phyloP scores from a whole-genome alignment of 2,113 vertebrate species.

The Deroptyus accipitrinus region DNA sequence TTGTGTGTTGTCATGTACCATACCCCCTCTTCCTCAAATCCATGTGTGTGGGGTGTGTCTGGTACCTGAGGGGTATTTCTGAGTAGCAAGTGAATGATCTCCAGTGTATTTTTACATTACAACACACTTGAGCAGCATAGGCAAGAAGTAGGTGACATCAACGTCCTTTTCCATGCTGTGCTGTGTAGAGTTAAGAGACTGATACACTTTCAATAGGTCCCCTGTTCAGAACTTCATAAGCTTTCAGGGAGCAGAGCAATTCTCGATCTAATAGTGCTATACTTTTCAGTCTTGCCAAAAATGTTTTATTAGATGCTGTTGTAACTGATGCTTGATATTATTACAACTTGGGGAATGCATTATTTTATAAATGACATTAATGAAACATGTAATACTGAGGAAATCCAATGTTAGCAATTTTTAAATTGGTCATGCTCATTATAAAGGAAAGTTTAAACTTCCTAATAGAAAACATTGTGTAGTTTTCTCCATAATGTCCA shows the following conservation, averaged over 20 bases:
- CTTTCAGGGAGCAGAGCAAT: conserved; percentile 16
- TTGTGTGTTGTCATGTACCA: background rate
- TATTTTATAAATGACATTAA: conserved; percentile 28
- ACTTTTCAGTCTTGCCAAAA: conserved; percentile 17
- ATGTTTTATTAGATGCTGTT: conserved; percentile 37
- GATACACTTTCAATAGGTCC: background rate
- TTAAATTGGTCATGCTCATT: background rate
- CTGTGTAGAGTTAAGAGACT: background rate
- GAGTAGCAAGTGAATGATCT: background rate
- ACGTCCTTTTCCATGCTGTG: background rate
- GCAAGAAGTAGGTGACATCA: background rate
- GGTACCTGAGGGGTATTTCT: background rate
- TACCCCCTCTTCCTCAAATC: background rate
- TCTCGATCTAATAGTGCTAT: conserved; percentile 18
- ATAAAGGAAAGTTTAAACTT: background rate
- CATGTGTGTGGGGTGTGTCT: background rate
- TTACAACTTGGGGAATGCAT: background rate
- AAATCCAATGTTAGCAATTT: background rate
- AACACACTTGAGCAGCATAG: background rate
- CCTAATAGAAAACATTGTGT: background rate
- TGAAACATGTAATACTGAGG: background rate
- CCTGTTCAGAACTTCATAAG: background rate
- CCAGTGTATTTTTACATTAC: background rate
- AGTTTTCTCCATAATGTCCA: background rate
- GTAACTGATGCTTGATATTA: conserved; percentile 35